These are phyloP conservation scores for Hassar affinis DNA, from an alignment of 2,113 vertebrate genomes.

Conservation along the genomic window DNA sequence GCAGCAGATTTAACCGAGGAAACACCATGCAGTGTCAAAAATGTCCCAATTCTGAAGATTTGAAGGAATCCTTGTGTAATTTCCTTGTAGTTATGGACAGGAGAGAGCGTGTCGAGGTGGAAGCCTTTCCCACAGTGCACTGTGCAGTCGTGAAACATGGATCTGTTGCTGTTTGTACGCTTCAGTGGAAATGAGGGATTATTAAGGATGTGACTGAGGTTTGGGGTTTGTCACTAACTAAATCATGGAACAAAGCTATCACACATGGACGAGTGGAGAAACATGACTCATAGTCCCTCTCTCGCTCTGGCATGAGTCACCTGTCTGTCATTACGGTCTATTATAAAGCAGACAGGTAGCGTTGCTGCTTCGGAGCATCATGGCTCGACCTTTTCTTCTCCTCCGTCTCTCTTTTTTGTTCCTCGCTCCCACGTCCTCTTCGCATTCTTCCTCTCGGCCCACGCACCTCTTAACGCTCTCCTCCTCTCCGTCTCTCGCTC, in stretches of 20 bases:
- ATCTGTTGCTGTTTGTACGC: neutral
- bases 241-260: neutral
- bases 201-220: neutral
- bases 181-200: neutral
- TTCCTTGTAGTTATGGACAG: neutral
- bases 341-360: conserved; percentile 31
- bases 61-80: neutral
- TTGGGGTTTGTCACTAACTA: neutral
- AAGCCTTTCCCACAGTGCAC: neutral
- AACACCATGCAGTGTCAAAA: too few relatives aligned
- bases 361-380: conserved; percentile 35
- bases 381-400: conserved; percentile 40
- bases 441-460: conserved; percentile 24
- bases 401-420: conserved; percentile 46
- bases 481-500: conserved; percentile 15
- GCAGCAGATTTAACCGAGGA: too few relatives aligned
- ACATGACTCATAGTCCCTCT: conserved; percentile 23
- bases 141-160: too few relatives aligned
- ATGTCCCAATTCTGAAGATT: neutral
- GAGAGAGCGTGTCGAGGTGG: too few relatives aligned
- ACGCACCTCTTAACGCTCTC: conserved; percentile 23
- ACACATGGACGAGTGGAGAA: neutral
- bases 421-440: conserved; percentile 42
- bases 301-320: conserved; percentile 46
- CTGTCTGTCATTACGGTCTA: conserved; percentile 52